phyloP scores from a whole-genome alignment of 2,888 invertebrate genomes.

The Sarcophaga subvicina region DNA sequence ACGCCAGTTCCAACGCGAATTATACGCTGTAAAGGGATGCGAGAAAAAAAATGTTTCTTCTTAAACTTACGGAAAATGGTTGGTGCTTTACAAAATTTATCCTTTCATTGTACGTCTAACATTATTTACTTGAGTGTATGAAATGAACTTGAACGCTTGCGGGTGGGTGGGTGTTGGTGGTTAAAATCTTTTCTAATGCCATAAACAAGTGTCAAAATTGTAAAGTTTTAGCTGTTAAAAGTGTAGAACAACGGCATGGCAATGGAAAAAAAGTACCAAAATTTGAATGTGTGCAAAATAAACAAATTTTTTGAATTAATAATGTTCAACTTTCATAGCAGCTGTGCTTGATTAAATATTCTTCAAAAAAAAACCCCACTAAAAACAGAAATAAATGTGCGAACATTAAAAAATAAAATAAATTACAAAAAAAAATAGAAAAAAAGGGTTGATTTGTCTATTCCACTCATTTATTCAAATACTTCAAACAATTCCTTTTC shows the following conservation, averaged over 20 bases:
- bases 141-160: neutral
- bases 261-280: neutral
- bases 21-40: neutral
- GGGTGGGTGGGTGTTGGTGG: neutral
- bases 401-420: conserved; percentile 44
- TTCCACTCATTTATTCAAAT: conserved; percentile 13
- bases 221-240: conserved; percentile 20
- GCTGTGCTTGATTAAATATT: conserved; percentile 66
- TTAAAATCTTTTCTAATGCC: conserved; percentile 23
- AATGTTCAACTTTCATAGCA: conserved; percentile 48
- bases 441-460: conserved; percentile 17
- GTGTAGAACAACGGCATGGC: neutral
- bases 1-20: neutral
- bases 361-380: conserved; percentile 36
- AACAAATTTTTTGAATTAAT: conserved; percentile 53
- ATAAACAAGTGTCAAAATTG: conserved; percentile 34
- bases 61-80: no score
- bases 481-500: conserved; percentile 1
- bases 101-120: neutral
- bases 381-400: conserved; percentile 9
- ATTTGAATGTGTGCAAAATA: conserved; percentile 15
- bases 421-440: neutral
- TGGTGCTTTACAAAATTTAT: no score
- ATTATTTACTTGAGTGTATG: conserved; percentile 6
- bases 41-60: no score